phyloP scores from a whole-genome alignment of 2,888 invertebrate species.

The Drosophila neutralis region DNA sequence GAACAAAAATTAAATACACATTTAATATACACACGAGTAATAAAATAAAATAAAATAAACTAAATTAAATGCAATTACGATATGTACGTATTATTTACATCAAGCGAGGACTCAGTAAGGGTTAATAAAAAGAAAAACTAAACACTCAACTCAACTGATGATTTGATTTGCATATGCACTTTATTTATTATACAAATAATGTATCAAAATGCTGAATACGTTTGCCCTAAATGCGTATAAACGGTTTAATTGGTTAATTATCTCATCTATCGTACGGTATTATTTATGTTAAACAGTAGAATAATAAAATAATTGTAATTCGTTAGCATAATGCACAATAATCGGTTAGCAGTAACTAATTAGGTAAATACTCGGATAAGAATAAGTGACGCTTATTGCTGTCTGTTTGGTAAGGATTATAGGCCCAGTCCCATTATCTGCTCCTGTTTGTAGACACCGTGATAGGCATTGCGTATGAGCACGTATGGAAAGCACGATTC shows the following conservation, averaged over 20 bases:
- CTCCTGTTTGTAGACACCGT: constrained; percentile 96
- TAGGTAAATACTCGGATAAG: constrained; percentile 45
- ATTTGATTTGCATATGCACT: constrained; percentile 61
- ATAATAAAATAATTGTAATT: constrained; percentile 42
- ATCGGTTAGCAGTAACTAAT: constrained; percentile 46
- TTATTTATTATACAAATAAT: constrained; percentile 66
- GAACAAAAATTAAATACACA: constrained; percentile 54
- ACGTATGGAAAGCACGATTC: constrained; percentile 99
- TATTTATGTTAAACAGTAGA: constrained; percentile 66
- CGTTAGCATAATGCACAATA: constrained; percentile 35
- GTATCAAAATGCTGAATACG: constrained; percentile 70
- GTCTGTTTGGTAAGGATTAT: constrained; percentile 23
- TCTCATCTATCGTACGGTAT: constrained; percentile 17
- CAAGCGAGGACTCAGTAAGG: neutral
- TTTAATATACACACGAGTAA: constrained; percentile 62
- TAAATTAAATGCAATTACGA: constrained; percentile 31
- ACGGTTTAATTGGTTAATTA: constrained; percentile 27
- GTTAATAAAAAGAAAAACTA: neutral
- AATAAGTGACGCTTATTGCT: constrained; percentile 7
- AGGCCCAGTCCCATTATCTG: constrained; percentile 85
- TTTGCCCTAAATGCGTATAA: constrained; percentile 28
- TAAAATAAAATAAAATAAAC: constrained; percentile 42
- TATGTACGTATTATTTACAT: constrained; percentile 10
- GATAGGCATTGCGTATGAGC: constrained; percentile 98
- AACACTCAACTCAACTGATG: neutral